These are phyloP conservation scores for Sturnus vulgaris DNA, from an alignment of 2,113 vertebrate genomes.

Conservation along the genomic window DNA sequence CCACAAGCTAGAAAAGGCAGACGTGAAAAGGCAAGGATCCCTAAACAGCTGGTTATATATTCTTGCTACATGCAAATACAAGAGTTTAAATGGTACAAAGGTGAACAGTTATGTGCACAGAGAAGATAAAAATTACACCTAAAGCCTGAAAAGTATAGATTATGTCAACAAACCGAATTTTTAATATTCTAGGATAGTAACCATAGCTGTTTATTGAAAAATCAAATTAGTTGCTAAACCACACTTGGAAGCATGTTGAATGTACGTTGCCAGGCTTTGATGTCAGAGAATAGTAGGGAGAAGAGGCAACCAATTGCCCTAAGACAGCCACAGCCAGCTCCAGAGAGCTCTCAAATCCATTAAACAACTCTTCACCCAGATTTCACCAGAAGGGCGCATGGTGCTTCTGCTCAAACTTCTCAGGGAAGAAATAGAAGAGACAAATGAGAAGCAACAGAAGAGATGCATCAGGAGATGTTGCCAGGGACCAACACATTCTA, in stretches of 20 bases:
- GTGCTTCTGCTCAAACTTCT: neutral
- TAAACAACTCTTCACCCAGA: neutral
- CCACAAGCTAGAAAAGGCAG: neutral
- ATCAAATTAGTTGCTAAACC: neutral
- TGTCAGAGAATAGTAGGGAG: accelerated
- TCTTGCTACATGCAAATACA: neutral
- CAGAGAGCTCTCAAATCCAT: neutral
- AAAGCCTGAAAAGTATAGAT: neutral
- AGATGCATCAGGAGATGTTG: neutral
- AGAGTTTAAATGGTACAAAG: neutral
- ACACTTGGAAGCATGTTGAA: accelerated
- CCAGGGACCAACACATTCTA: neutral
- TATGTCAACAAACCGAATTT: neutral
- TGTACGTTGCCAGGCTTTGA: accelerated
- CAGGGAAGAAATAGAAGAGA: neutral
- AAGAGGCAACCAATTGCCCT: neutral
- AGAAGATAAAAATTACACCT: neutral
- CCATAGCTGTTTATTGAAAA: neutral
- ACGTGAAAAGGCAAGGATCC: neutral
- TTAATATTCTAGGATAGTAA: neutral
- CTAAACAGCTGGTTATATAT: neutral
- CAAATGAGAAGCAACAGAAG: neutral
- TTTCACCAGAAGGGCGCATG: neutral
- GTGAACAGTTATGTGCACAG: neutral
- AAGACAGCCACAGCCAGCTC: neutral